These are phyloP conservation scores for Plectrocnemia conspersa DNA, from an alignment of 1,140 invertebrate species.

Conservation along the genomic window DNA sequence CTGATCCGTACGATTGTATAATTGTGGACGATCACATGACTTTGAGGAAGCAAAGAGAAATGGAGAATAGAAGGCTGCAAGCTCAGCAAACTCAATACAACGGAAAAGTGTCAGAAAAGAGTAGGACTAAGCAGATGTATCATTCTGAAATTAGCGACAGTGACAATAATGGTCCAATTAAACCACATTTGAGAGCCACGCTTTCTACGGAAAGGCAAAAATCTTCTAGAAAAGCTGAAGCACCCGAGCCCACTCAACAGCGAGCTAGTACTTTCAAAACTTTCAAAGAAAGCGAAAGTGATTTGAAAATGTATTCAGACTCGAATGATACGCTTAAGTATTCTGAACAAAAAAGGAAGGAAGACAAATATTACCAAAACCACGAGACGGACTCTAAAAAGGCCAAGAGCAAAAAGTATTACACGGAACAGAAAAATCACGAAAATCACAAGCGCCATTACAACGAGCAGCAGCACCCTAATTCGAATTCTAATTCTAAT, in stretches of 20 bases:
- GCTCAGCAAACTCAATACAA: conserved; percentile 36
- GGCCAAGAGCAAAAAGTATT: conserved; percentile 48
- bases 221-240: conserved; percentile 41
- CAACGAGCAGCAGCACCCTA: conserved; percentile 44
- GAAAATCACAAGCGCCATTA: conserved; percentile 53
- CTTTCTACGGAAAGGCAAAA: conserved; percentile 45
- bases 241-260: conserved; percentile 22
- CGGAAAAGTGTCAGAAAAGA: conserved; percentile 37
- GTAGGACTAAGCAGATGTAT: conserved; percentile 23
- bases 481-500: conserved; percentile 41
- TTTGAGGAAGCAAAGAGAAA: conserved; percentile 55
- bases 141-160: conserved; percentile 32
- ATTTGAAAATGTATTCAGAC: conserved; percentile 51
- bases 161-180: conserved; percentile 41
- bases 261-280: conserved; percentile 46
- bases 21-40: conserved; percentile 68
- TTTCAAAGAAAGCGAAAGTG: conserved; percentile 50
- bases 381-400: conserved; percentile 57
- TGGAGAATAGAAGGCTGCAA: conserved; percentile 47
- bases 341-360: conserved; percentile 45
- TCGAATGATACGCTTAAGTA: conserved; percentile 51
- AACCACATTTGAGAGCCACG: conserved; percentile 47
- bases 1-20: conserved; percentile 68
- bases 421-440: conserved; percentile 48
- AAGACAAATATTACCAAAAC: conserved; percentile 54